phyloP scores from a whole-genome alignment of 2,113 vertebrate species.

The Myrmecobius fasciatus region DNA sequence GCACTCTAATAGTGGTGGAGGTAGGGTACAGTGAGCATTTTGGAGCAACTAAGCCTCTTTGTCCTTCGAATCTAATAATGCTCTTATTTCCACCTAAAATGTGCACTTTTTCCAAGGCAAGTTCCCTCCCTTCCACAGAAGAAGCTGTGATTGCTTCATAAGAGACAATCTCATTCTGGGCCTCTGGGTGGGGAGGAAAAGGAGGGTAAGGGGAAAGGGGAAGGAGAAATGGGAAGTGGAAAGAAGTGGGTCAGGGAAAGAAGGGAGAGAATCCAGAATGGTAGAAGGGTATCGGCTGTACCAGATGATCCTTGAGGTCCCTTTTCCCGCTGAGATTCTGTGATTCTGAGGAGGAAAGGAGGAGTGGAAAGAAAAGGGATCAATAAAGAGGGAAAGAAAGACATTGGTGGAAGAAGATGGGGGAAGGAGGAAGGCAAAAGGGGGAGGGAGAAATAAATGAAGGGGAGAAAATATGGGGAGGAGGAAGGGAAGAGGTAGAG shows the following conservation, averaged over 20 bases:
- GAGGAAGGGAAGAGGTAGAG: background rate
- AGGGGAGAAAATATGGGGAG: background rate
- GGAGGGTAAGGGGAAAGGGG: background rate
- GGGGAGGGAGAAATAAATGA: background rate
- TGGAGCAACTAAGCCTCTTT: background rate
- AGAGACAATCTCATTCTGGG: background rate
- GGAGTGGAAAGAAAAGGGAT: background rate
- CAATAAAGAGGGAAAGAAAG: background rate
- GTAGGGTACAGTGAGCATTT: background rate
- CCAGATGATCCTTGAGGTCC: background rate
- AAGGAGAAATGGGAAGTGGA: constrained; percentile 1
- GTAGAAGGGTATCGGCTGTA: background rate
- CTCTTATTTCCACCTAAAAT: background rate
- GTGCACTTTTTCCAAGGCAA: background rate
- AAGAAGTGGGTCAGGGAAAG: background rate
- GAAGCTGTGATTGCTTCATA: background rate
- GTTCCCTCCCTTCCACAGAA: background rate
- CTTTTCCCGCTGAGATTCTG: background rate
- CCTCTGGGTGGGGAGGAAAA: background rate
- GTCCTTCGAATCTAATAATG: background rate
- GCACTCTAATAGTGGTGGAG: background rate
- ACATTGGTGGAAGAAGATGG: background rate
- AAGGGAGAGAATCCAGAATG: background rate
- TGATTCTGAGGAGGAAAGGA: background rate
- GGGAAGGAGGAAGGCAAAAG: background rate